Conservation (phyloP, 1,140 invertebrate genomes). For the Calephelis nemesis region DNA sequence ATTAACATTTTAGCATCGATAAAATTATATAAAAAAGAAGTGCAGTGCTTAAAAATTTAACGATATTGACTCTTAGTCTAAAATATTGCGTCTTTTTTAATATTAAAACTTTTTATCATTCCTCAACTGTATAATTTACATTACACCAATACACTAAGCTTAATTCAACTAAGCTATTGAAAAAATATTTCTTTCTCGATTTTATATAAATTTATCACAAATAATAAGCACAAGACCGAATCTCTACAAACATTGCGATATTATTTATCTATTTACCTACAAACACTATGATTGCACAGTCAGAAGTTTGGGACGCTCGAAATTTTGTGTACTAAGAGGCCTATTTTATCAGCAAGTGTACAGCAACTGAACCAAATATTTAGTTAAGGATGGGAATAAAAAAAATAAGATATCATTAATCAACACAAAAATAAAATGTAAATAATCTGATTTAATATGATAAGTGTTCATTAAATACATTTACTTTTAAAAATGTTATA, state of each 20-base stretch:
- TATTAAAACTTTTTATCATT: conserved; percentile 38
- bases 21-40: too few species aligned
- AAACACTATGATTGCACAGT: conserved; percentile 8
- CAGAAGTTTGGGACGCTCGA: background rate
- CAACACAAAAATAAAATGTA: too few species aligned
- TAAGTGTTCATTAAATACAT: too few species aligned
- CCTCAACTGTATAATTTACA: conserved; percentile 65
- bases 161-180: conserved; percentile 56
- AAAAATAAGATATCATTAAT: too few species aligned
- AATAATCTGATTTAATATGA: too few species aligned
- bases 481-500: too few species aligned
- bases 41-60: background rate
- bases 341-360: conserved; percentile 1
- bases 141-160: conserved; percentile 55
- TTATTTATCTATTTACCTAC: conserved; percentile 1
- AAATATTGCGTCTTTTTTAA: background rate
- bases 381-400: too few species aligned
- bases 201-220: conserved; percentile 42
- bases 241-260: conserved; percentile 18
- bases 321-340: background rate
- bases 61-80: background rate
- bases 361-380: background rate
- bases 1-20: too few species aligned
- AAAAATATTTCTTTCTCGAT: conserved; percentile 54
- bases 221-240: conserved; percentile 52